Evolutionary conservation across 2,888 invertebrate genomes (phyloP).

Genomic region (Andrena dorsata): DNA sequence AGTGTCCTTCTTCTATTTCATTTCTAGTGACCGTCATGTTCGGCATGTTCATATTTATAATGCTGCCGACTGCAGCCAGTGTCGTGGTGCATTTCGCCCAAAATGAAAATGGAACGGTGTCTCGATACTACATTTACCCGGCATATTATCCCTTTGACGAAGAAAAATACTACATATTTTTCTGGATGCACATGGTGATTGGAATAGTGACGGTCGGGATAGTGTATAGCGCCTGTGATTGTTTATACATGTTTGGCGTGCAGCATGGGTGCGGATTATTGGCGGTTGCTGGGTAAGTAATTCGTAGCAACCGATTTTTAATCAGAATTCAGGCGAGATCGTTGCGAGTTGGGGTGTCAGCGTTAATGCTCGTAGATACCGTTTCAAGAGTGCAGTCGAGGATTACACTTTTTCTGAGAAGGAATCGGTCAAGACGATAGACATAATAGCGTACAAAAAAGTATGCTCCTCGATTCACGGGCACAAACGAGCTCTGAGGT

Average conservation of each 20-base stretch:
- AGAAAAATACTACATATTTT: not conserved
- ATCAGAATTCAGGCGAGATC: not conserved
- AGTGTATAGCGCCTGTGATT: constrained; percentile 10
- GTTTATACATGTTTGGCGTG: constrained; percentile 2
- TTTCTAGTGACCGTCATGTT: too few species aligned
- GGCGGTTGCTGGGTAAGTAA: constrained; percentile 31
- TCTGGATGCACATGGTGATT: not conserved
- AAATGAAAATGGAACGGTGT: too few species aligned
- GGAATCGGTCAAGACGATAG: not conserved
- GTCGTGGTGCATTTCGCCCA: too few species aligned
- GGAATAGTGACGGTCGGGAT: fast-evolving
- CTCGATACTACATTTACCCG: not conserved
- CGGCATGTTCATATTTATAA: too few species aligned
- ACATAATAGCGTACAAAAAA: not conserved
- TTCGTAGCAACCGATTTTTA: not conserved
- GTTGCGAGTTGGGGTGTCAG: not conserved
- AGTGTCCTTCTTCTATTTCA: too few species aligned
- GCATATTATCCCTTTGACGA: constrained; percentile 8
- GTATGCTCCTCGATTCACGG: not conserved
- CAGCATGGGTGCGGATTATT: constrained; percentile 30
- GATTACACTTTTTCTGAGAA: not conserved
- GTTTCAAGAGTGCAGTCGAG: not conserved
- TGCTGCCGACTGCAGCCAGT: too few species aligned
- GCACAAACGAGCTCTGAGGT: too few species aligned
- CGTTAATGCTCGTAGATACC: not conserved